Evolutionary conservation across 2,113 vertebrate species (phyloP), one percentile per base, ranked within the genome.

Genomic region (Mungos mungo): DNA sequence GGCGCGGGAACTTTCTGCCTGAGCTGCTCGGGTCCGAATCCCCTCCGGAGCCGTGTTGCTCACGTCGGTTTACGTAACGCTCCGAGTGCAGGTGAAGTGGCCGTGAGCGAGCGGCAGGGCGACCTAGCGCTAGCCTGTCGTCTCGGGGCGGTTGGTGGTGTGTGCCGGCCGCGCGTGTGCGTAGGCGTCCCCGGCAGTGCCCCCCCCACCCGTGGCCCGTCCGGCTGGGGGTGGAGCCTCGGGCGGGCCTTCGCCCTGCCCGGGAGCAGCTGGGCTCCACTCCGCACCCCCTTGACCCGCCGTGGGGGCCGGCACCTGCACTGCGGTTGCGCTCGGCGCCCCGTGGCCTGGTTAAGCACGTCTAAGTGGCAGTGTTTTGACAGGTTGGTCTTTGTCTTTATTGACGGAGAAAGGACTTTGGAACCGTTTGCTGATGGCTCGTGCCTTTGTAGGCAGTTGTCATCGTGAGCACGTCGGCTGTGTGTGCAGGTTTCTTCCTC

Each of bases 21-120:
- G 29, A 77, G 27, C 3, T 27, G 1, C 35, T 69, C 80, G 13
- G 38, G 41, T 50, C 6, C 71, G 19, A 66, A 31, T 9, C 19
- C 27, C 14, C 31, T 45, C 52, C 25, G n/a, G 41, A 47, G 11
- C 31, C 38, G 0, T 7, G 15, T 18, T 16, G 35, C 19, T 14
- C 4, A 2, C 0, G 13, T 69, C 10, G 13, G 2, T 45, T 45
- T 41, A 7, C 12, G 0, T 18, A 2, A 6, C 29, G 0, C 27
- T 63, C 0, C 1, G 9, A n/a, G 31, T 4, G 25, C n/a, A 27
- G 12, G 29, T 14, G 12, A 14, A 9, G 2, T 5, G 5, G 8
- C 4, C 1, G 0, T 6, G 11, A 2, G 2, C 3, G 23, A 5
- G 5, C 16, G 21, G 9, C 7, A 41, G 18, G 25, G 3, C 6